Evolutionary conservation across 2,888 invertebrate species (phyloP).

Genomic region (Mantis religiosa): DNA sequence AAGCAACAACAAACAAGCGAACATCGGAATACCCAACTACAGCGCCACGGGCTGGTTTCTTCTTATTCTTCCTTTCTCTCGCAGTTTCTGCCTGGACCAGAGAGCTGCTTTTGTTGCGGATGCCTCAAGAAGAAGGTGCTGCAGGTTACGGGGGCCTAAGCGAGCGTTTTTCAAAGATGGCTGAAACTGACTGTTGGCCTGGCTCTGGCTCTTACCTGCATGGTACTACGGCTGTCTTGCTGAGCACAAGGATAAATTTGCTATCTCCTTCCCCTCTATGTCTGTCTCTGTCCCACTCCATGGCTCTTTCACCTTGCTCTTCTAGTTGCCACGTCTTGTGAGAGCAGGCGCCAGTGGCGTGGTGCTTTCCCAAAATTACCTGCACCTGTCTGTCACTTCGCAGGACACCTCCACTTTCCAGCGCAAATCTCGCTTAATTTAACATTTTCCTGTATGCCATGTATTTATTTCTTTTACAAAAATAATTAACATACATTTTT

Average conservation of each 20-base stretch:
- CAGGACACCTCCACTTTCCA: too few species aligned
- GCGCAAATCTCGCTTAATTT: too few species aligned
- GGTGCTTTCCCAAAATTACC: background rate
- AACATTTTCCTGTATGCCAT: too few species aligned
- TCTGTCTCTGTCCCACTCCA: conserved; percentile 5
- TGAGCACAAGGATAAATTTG: conserved; percentile 17
- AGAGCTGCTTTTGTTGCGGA: background rate
- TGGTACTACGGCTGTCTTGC: background rate
- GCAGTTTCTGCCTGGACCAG: background rate
- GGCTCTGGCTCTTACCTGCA: background rate
- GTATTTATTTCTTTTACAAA: too few species aligned
- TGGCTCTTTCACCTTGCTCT: conserved; percentile 4
- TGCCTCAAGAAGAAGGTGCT: background rate
- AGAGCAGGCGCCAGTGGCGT: background rate
- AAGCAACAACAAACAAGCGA: conserved; percentile 10
- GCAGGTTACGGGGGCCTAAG: background rate
- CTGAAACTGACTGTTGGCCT: conserved; percentile 7
- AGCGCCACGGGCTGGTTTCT: background rate
- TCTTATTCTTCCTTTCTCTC: background rate
- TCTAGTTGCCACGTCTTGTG: conserved; percentile 4
- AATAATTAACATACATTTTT: too few species aligned
- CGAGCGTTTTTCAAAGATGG: conserved; percentile 13
- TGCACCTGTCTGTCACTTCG: background rate
- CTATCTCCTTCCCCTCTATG: conserved; percentile 12
- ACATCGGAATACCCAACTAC: background rate